Evolutionary conservation across 2,888 invertebrate genomes (phyloP).

Genomic region (Minunthozetes semirufus): DNA sequence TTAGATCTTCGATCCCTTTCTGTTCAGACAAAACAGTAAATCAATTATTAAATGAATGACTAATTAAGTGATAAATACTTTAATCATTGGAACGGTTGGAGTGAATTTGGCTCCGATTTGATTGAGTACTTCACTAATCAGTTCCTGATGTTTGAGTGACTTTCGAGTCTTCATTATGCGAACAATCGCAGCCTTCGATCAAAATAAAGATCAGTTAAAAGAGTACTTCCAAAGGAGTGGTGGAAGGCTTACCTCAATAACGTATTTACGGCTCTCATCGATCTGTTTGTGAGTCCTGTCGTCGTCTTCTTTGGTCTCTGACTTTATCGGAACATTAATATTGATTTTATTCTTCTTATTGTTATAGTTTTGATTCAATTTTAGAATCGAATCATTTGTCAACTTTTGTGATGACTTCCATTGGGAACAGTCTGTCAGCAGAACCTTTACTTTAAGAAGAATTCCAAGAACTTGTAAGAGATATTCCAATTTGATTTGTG

Average conservation of each 20-base stretch:
- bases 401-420: background rate
- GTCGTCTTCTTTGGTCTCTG: conserved; percentile 90
- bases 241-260: conserved; percentile 62
- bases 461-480: conserved; percentile 80
- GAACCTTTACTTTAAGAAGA: conserved; percentile 81
- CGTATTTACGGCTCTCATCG: conserved; percentile 93
- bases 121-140: conserved; percentile 90
- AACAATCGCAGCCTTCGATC: conserved; percentile 52
- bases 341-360: conserved; percentile 90
- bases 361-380: conserved; percentile 57
- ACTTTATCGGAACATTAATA: conserved; percentile 94
- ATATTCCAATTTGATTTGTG: conserved; percentile 60
- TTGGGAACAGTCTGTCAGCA: conserved; percentile 53
- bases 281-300: conserved; percentile 96
- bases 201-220: background rate
- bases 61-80: conserved; percentile 55
- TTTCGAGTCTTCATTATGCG: conserved; percentile 92
- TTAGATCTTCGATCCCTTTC: conserved; percentile 21
- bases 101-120: conserved; percentile 91
- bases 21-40: background rate
- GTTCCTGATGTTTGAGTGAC: conserved; percentile 77
- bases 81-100: conserved; percentile 92
- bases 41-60: background rate
- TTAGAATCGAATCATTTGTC: conserved; percentile 59
- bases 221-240: background rate